Conservation (phyloP, 1,140 invertebrate species). For the Eupristina koningsbergeri region DNA sequence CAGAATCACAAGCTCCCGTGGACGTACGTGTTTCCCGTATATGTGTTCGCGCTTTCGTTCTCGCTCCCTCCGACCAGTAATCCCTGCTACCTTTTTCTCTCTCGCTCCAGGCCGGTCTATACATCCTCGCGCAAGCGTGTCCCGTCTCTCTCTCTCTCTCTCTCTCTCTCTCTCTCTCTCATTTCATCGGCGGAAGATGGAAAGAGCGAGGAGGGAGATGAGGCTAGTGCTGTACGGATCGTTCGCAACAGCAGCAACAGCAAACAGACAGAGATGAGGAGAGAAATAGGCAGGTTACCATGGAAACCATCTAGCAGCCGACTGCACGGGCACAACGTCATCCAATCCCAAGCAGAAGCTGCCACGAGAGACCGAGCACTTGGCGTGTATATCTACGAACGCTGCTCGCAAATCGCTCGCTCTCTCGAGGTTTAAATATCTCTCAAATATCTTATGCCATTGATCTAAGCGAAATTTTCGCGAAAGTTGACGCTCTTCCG, state of each 20-base stretch:
- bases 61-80: slow-evolving; percentile 22
- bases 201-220: slow-evolving; percentile 40
- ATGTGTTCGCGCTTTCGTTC: not conserved
- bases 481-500: too few species aligned
- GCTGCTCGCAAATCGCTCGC: slow-evolving; percentile 34
- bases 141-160: not conserved
- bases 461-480: not conserved
- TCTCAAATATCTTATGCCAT: not conserved
- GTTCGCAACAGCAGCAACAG: slow-evolving; percentile 14
- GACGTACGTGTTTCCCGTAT: not conserved
- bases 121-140: not conserved
- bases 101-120: not conserved
- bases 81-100: not conserved
- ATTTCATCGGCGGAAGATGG: slow-evolving; percentile 48
- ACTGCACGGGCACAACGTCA: slow-evolving; percentile 42
- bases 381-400: slow-evolving; percentile 31
- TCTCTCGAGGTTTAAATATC: slow-evolving; percentile 4
- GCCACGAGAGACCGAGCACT: slow-evolving; percentile 45
- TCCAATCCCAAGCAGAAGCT: slow-evolving; percentile 47
- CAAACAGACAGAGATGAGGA: slow-evolving; percentile 41
- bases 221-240: slow-evolving; percentile 29
- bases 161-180: slow-evolving; percentile 23
- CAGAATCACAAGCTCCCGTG: not conserved
- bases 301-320: slow-evolving; percentile 57
- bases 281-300: slow-evolving; percentile 55